Base-by-base conservation (phyloP, 37 sponge, comb jelly and placozoan species). In the Petrosia ficiformis region DNA sequence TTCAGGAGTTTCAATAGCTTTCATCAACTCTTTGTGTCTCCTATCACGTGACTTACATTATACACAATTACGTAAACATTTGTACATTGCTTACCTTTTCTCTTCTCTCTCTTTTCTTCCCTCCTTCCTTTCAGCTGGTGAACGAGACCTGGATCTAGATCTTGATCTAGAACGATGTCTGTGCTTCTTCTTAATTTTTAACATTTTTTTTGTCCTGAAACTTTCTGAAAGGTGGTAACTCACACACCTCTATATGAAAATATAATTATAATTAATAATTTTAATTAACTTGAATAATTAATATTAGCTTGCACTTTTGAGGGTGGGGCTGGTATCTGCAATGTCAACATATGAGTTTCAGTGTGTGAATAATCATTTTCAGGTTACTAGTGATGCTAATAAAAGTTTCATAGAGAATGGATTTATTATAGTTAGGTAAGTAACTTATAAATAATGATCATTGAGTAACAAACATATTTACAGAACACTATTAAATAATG, bases 1-100 rank as follows among this genome's bases (percentile, higher is more conserved):
- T 31, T 93, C 86, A 21, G 93, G 89, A 57, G 93, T 93, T 40
- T 93, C 93, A 44, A 78, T 24, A 8, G 91, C 86, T 59, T 91
- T 91, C 79, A 82, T 39, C 40, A 82, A 16, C 72, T 84, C 89
- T 43, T 89, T 93, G 57, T 93, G 81, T 63, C 74, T 84, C 68
- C 93, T 92, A 39, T 59, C 16, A 76, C 6, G 2, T 11, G 29
- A 74, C 4, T 21, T 1, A 61, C 34, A 3, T 8, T 26, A 74
- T 1, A 61, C 75, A 74, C 35, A 65, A 25, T 38, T 5, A 3
- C n/a, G n/a, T n/a, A n/a, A n/a, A n/a, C n/a, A n/a, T n/a, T n/a
- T n/a, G n/a, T n/a, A n/a, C n/a, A 75, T 19, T 6, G 10, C 10
- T 19, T 40, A 2, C 31, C n/a, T 59, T 59, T 42, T 72, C 57